phyloP scores from a whole-genome alignment of 2,113 vertebrate genomes.

The Stegostoma tigrinum region DNA sequence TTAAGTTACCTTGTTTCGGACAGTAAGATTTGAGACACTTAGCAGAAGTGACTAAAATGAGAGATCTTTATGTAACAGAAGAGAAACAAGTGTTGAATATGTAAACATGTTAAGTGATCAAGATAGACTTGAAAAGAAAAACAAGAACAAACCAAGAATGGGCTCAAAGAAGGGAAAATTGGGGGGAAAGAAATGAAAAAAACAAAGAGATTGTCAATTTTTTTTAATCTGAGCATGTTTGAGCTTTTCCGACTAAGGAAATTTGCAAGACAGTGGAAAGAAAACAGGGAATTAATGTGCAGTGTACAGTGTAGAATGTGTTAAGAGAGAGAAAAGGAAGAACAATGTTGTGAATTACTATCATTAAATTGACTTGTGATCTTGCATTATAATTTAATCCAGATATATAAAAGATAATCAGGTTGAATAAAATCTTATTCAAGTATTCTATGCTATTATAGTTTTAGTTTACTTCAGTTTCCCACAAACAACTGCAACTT shows the following conservation, averaged over 20 bases:
- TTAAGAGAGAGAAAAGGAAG: background rate
- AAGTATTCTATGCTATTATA: background rate
- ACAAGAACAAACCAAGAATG: background rate
- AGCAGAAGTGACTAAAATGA: background rate
- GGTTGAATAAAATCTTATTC: background rate
- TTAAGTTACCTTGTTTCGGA: background rate
- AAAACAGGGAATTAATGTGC: background rate
- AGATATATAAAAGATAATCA: background rate
- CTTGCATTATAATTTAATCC: background rate
- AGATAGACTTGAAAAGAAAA: background rate
- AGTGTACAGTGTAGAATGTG: background rate
- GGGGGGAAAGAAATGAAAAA: background rate
- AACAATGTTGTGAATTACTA: background rate
- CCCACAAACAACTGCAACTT: background rate
- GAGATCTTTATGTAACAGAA: background rate
- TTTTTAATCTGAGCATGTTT: background rate
- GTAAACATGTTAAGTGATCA: background rate
- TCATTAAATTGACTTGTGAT: background rate
- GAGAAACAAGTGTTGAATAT: background rate
- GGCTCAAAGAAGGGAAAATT: background rate
- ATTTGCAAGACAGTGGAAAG: background rate
- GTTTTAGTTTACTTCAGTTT: background rate
- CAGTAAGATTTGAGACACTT: background rate
- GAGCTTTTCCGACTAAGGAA: background rate
- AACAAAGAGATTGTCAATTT: background rate